These are phyloP conservation scores for Morpho helenor DNA, from an alignment of 2,888 invertebrate genomes.

Conservation along the genomic window DNA sequence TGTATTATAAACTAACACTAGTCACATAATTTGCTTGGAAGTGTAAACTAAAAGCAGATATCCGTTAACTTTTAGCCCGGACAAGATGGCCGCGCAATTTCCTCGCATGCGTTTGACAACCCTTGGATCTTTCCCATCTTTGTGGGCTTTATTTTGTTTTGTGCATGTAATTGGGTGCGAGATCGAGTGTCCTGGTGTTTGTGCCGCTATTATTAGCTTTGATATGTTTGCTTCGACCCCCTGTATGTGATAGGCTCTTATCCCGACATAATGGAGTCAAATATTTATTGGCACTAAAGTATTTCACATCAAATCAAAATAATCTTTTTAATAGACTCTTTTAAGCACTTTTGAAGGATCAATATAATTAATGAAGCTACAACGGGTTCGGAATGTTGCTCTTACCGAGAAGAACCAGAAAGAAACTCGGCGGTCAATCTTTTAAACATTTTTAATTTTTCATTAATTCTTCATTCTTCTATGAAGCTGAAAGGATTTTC, in stretches of 20 bases:
- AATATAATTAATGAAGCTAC: no score
- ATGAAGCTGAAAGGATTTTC: no score
- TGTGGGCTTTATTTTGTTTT: slow-evolving; percentile 24
- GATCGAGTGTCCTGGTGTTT: slow-evolving; percentile 11
- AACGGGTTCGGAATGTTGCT: no score
- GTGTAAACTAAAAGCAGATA: neutral
- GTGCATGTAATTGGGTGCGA: slow-evolving; percentile 24
- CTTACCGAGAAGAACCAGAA: no score
- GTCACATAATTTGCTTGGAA: no score
- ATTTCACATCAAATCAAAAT: no score
- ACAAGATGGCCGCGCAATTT: slow-evolving; percentile 52
- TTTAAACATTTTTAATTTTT: no score
- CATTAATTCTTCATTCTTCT: no score
- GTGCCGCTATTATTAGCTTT: slow-evolving; percentile 5
- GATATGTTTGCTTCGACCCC: slow-evolving; percentile 14
- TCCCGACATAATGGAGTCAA: neutral
- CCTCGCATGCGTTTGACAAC: slow-evolving; percentile 54
- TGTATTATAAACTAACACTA: no score
- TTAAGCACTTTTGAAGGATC: no score
- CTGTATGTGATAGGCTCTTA: slow-evolving; percentile 1
- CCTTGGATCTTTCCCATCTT: slow-evolving; percentile 28
- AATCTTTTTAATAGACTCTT: no score
- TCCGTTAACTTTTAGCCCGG: slow-evolving; percentile 1
- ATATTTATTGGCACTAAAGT: neutral
- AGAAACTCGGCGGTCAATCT: no score